phyloP scores from a whole-genome alignment of 1,140 invertebrate genomes.

The Heliconius eleuchia region DNA sequence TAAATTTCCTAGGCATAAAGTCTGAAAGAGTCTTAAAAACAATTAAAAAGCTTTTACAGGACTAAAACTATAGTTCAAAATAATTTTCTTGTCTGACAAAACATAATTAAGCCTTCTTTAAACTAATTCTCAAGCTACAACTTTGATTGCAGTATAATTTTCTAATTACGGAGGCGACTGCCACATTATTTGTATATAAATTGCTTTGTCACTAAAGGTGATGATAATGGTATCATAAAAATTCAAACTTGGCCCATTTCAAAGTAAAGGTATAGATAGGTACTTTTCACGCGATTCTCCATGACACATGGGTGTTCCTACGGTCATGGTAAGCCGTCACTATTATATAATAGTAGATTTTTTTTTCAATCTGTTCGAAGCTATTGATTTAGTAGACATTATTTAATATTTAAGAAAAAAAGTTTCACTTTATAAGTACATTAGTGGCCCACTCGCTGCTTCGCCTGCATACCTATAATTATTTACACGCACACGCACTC shows the following conservation, averaged over 20 bases:
- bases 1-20: background rate
- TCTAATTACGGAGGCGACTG: constrained; percentile 35
- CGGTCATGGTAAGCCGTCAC: background rate
- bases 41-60: constrained; percentile 29
- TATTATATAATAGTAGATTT: background rate
- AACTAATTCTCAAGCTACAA: constrained; percentile 34
- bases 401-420: too few species aligned
- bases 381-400: too few species aligned
- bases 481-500: too few species aligned
- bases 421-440: too few species aligned
- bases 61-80: constrained; percentile 20
- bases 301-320: constrained; percentile 28
- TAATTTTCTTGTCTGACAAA: constrained; percentile 29
- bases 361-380: too few species aligned
- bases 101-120: constrained; percentile 33
- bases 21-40: constrained; percentile 4
- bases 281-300: constrained; percentile 44
- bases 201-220: constrained; percentile 41
- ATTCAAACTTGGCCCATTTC: constrained; percentile 50
- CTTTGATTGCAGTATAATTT: constrained; percentile 41
- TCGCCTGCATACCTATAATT: too few species aligned
- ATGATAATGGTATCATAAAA: constrained; percentile 52
- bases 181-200: constrained; percentile 37
- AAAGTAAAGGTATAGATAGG: constrained; percentile 39
- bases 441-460: too few species aligned